Percentiles rank a stretch among this genome's conserved stretches.
phyloP scores from a whole-genome alignment of 2,113 vertebrate genomes.

The Rhadina sibilatrix region DNA sequence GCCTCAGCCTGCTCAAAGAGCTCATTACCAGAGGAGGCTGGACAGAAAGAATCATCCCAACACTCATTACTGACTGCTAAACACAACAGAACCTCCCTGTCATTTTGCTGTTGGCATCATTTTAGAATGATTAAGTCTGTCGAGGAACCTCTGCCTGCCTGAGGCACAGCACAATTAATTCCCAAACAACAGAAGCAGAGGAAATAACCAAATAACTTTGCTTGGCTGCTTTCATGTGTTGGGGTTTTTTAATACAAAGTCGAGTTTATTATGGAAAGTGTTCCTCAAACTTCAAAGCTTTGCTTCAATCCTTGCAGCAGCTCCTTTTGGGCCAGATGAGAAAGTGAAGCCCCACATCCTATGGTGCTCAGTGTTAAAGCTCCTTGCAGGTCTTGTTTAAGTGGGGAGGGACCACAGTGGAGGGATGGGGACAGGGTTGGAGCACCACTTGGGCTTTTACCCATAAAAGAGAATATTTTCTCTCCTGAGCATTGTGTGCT shows the following conservation, averaged over 20 bases:
- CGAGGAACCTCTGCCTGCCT: background rate
- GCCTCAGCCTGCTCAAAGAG: accelerated
- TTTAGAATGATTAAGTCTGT: background rate
- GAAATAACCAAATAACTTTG: background rate
- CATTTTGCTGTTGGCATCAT: background rate
- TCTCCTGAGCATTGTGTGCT: background rate
- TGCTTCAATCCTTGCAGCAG: background rate
- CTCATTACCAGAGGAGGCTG: background rate
- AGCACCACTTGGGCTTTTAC: background rate
- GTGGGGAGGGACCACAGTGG: background rate
- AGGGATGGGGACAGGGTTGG: background rate
- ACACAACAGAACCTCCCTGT: background rate
- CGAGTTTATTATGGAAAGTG: background rate
- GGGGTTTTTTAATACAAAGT: background rate
- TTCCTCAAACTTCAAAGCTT: background rate
- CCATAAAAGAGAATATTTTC: background rate
- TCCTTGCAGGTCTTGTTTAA: background rate
- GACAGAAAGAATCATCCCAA: background rate
- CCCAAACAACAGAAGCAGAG: background rate
- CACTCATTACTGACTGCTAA: background rate
- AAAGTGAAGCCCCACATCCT: background rate
- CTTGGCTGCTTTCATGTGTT: background rate
- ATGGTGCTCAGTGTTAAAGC: background rate
- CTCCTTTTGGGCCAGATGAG: background rate
- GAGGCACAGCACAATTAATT: slow-evolving; percentile 1